Evolutionary conservation across 2,888 invertebrate species (phyloP).

Genomic region (Drosophila testacea): DNA sequence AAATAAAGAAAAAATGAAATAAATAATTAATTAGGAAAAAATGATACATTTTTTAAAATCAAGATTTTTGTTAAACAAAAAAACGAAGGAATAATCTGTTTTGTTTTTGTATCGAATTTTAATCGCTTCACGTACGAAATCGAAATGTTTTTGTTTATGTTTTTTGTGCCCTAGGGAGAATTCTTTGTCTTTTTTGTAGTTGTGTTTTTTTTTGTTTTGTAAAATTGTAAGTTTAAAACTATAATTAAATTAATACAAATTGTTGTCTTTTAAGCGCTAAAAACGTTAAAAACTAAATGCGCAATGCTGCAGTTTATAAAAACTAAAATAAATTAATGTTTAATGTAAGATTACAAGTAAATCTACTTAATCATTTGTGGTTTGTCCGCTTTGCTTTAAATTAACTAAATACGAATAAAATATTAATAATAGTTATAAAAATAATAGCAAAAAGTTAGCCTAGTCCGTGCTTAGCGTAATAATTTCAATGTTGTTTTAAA

Average conservation of each 20-base stretch:
- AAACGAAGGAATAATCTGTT: conserved; percentile 49
- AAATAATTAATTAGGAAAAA: conserved; percentile 17
- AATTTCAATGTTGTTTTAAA: conserved; percentile 68
- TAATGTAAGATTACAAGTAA: conserved; percentile 40
- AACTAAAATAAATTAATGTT: conserved; percentile 63
- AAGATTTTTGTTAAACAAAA: conserved; percentile 75
- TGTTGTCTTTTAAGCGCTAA: conserved; percentile 62
- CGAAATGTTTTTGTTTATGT: conserved; percentile 48
- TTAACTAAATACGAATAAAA: conserved; percentile 48
- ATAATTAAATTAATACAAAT: conserved; percentile 75
- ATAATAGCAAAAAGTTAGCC: conserved; percentile 36
- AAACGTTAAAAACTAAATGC: conserved; percentile 51
- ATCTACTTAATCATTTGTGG: conserved; percentile 55
- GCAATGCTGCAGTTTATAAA: conserved; percentile 51
- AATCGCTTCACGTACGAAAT: conserved; percentile 43
- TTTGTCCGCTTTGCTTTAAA: conserved; percentile 69
- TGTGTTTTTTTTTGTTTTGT: conserved; percentile 39
- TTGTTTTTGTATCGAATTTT: conserved; percentile 25
- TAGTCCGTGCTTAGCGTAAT: conserved; percentile 63
- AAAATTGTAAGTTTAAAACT: conserved; percentile 54
- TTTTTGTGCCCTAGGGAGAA: conserved; percentile 82
- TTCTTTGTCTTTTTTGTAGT: conserved; percentile 77
- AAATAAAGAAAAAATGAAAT: conserved; percentile 28
- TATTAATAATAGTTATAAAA: conserved; percentile 5
- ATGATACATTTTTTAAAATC: conserved; percentile 40